A percentile compares a stretch with the other conserved stretches of the same genome.
Conservation (phyloP, 2,888 invertebrate species). For the Scaptomyza caliginosa region DNA sequence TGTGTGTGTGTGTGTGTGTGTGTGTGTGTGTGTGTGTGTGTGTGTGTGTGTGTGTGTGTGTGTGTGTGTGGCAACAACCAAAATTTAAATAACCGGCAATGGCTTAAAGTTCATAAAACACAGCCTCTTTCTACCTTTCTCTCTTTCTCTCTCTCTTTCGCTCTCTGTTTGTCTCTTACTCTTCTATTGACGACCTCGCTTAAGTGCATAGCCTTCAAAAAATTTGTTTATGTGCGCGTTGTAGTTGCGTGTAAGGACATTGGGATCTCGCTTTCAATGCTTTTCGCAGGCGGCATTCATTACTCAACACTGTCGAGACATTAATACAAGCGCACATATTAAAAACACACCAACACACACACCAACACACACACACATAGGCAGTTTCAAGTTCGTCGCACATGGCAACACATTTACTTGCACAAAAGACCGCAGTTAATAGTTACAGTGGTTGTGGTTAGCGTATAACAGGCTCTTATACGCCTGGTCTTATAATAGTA, state of each 20-base stretch:
- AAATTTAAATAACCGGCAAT: conserved; percentile 42
- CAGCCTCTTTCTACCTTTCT: background rate
- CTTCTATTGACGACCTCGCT: conserved; percentile 68
- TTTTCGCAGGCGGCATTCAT: conserved; percentile 64
- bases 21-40: background rate
- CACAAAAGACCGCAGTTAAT: conserved; percentile 21
- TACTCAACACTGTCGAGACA: conserved; percentile 70
- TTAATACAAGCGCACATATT: conserved; percentile 60
- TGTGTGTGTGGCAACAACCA: conserved; percentile 14
- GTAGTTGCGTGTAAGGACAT: conserved; percentile 60
- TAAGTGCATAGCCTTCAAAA: conserved; percentile 74
- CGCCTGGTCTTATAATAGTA: no score
- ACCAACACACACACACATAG: background rate
- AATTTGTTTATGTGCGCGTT: conserved; percentile 31
- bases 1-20: background rate
- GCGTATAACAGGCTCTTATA: background rate
- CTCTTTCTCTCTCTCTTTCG: background rate
- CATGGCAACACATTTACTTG: conserved; percentile 54
- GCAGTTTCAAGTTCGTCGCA: conserved; percentile 53
- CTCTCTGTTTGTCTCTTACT: background rate
- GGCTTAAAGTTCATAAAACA: conserved; percentile 51
- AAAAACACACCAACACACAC: conserved; percentile 34
- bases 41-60: conserved; percentile 11
- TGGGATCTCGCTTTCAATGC: conserved; percentile 65
- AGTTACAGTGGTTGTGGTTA: conserved; percentile 30